Conservation (phyloP, 2,113 vertebrate genomes). For the Nesoenas mayeri region DNA sequence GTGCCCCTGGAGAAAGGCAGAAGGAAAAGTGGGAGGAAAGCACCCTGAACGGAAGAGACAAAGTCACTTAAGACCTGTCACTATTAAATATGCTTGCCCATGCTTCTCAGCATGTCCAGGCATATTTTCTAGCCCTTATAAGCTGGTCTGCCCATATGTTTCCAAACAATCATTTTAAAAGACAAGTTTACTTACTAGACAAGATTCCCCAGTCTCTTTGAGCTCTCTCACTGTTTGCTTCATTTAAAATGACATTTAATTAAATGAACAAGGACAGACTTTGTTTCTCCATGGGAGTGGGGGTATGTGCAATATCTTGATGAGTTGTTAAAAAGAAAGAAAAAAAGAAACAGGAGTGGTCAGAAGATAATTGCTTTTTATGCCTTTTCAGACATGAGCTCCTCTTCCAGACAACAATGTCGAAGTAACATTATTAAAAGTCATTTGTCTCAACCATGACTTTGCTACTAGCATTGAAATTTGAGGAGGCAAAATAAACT, state of each 20-base stretch:
- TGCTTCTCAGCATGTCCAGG: conserved; percentile 37
- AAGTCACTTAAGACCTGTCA: background rate
- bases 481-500: background rate
- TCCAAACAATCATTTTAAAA: conserved; percentile 30
- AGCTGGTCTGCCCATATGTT: conserved; percentile 40
- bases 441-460: background rate
- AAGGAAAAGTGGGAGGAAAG: background rate
- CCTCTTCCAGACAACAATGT: background rate
- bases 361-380: conserved; percentile 46
- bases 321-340: background rate
- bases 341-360: conserved; percentile 18
- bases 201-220: background rate
- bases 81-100: conserved; percentile 31
- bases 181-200: conserved; percentile 32
- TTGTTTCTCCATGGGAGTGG: conserved; percentile 2
- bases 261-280: conserved; percentile 66
- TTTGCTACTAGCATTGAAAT: background rate
- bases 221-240: conserved; percentile 37
- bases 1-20: background rate
- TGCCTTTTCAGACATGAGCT: conserved; percentile 9
- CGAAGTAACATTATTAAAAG: background rate
- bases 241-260: conserved; percentile 74
- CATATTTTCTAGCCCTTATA: conserved; percentile 33
- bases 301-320: background rate
- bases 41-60: background rate